These are phyloP conservation scores for Scalopus aquaticus DNA, from an alignment of 2,113 vertebrate species.

Conservation along the genomic window DNA sequence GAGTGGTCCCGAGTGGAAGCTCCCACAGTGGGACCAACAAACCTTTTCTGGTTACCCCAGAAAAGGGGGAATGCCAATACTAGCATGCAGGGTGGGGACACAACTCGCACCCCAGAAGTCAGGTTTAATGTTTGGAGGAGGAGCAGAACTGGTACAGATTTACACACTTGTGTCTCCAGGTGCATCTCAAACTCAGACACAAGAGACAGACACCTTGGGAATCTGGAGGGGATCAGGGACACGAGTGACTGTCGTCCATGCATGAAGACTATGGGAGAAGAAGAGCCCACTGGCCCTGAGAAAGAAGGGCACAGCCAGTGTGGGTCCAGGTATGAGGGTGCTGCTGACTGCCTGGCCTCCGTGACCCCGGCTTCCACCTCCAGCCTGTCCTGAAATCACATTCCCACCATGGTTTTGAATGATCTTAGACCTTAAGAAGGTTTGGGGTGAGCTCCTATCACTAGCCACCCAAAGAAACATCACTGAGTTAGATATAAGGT, in stretches of 20 bases:
- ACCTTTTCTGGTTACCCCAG: too few relatives aligned
- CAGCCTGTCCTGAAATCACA: accelerated
- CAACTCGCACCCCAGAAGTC: neutral
- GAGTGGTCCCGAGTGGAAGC: neutral
- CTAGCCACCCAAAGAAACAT: neutral
- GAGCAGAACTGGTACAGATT: neutral
- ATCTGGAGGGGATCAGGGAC: neutral
- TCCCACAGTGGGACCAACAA: too few relatives aligned
- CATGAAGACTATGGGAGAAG: accelerated
- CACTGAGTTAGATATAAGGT: neutral
- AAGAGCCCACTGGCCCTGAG: accelerated
- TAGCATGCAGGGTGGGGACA: accelerated
- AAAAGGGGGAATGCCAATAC: too few relatives aligned
- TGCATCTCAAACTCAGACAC: neutral
- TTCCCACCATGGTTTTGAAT: accelerated
- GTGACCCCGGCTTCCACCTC: accelerated
- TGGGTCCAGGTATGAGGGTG: accelerated
- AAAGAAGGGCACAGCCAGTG: accelerated
- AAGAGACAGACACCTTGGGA: accelerated
- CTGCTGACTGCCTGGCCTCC: accelerated
- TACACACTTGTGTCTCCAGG: accelerated
- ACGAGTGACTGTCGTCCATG: accelerated
- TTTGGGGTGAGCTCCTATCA: neutral
- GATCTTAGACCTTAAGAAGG: neutral
- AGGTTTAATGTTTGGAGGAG: neutral